Base-by-base conservation (phyloP, 1,140 invertebrate species). In the Olivierus martensii region DNA sequence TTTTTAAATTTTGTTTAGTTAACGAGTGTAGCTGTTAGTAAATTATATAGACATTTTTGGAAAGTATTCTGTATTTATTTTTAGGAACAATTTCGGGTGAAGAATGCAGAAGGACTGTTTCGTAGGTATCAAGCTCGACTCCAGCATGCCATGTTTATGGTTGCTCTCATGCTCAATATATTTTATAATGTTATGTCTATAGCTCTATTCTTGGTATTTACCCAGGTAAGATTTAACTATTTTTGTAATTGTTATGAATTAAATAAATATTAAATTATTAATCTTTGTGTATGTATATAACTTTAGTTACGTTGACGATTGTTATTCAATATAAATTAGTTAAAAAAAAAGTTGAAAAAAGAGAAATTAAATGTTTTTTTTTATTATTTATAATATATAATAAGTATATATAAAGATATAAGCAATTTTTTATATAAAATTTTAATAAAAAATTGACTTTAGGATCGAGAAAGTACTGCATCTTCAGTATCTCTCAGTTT, bases 101-200 rank as follows among this genome's bases (percentile, higher is more conserved):
- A 82, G 63, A 77, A 79, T 63, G 68, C 87, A 53, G 81, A 84
- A 65, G 75, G 75, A 42, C 68, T 87, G 10, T 87, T 83, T 63
- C 71, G 75, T 54, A 73, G 77, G 49, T 87, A 87, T 63, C 81
- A 81, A 54, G 77, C 80, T 49, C 78, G 82, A 59, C 68, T 87
- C 50, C 79, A 83, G 59, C 78, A 83, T 66, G 80, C 80, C 47
- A 81, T 85, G 59, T 76, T 87, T 34, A 80, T 82, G 46, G 75
- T 84, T 41, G 85, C 82, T 63, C 72, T 86, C 36, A 70, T 83
- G 3, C 67, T 86, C 21, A 77, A 84, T 61, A 64, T 79, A 54
- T 58, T 78, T 17, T 74, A 84, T 36, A 77, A 78, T 46, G 63
- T 75, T 6, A 68, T 71, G 1, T 80, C 84, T 62, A 75, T 80